Evolutionary conservation across 2,888 invertebrate species (phyloP).

Genomic region (Augiades crinisus): DNA sequence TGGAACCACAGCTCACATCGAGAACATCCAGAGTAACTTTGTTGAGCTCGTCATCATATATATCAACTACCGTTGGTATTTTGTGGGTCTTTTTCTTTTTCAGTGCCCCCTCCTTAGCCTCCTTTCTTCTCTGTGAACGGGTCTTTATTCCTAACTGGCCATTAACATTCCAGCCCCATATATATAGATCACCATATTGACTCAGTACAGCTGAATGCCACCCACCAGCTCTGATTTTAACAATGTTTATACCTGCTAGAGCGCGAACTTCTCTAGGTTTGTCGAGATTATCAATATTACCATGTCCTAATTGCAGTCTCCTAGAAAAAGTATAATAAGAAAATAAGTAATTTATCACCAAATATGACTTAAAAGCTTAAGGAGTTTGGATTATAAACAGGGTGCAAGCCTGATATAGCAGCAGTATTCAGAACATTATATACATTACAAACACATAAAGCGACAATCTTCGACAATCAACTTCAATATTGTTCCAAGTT

Average conservation of each 20-base stretch:
- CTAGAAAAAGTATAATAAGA: conserved; percentile 70
- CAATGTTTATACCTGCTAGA: conserved; percentile 87
- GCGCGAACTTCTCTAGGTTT: conserved; percentile 86
- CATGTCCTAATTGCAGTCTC: conserved; percentile 93
- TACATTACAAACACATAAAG: no score
- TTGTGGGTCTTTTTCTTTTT: conserved; percentile 44
- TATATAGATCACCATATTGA: conserved; percentile 90
- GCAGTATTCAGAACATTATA: no score
- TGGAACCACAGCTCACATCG: conserved; percentile 87
- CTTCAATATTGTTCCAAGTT: no score
- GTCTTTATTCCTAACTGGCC: conserved; percentile 89
- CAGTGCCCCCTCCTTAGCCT: conserved; percentile 31
- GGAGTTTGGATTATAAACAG: no score
- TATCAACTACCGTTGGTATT: conserved; percentile 50
- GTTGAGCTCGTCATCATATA: conserved; percentile 60
- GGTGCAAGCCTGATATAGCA: no score
- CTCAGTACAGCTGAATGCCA: conserved; percentile 94
- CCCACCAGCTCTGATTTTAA: conserved; percentile 88
- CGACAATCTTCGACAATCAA: no score
- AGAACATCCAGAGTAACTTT: conserved; percentile 73
- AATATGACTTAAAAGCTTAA: no score
- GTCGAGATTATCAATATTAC: conserved; percentile 83
- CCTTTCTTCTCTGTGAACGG: conserved; percentile 45
- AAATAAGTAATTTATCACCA: no score
- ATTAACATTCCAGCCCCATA: conserved; percentile 95